Percentiles rank a stretch among this genome's conserved stretches.
Conservation (phyloP, 2,888 invertebrate species). For the Blera fallax region DNA sequence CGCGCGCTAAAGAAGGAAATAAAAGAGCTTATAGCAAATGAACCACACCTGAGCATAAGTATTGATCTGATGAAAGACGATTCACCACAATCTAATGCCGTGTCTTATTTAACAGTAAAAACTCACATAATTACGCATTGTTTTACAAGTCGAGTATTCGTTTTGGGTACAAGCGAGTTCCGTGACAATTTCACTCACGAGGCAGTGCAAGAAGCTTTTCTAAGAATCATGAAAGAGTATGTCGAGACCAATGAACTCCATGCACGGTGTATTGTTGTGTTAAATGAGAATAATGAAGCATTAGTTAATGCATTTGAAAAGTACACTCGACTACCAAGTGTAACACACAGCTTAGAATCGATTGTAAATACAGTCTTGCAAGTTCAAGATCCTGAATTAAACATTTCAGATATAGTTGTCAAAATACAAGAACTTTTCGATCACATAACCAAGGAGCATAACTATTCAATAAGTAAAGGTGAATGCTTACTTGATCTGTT, state of each 20-base stretch:
- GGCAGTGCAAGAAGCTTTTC: slow-evolving; percentile 7
- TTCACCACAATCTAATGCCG: slow-evolving; percentile 4
- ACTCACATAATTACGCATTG: slow-evolving; percentile 28
- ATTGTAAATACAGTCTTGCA: slow-evolving; percentile 44
- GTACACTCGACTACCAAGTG: slow-evolving; percentile 45
- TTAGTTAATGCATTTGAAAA: slow-evolving; percentile 19
- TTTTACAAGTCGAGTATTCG: slow-evolving; percentile 24
- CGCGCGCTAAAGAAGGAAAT: slow-evolving; percentile 35
- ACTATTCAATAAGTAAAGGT: slow-evolving; percentile 37
- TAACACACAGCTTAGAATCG: slow-evolving; percentile 46
- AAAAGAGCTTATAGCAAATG: slow-evolving; percentile 26
- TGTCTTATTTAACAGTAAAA: slow-evolving; percentile 46
- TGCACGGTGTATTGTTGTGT: slow-evolving; percentile 24
- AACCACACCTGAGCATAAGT: slow-evolving; percentile 43
- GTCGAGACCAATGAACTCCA: slow-evolving; percentile 5
- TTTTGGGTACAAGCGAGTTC: slow-evolving; percentile 29
- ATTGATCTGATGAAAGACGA: slow-evolving; percentile 32
- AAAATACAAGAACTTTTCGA: slow-evolving; percentile 53
- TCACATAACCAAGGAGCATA: slow-evolving; percentile 44
- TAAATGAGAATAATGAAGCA: slow-evolving; percentile 45
- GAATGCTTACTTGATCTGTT: slow-evolving; percentile 48
- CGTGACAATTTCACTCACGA: neutral
- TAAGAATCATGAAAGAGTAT: slow-evolving; percentile 43
- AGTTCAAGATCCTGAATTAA: slow-evolving; percentile 42
- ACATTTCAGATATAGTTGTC: slow-evolving; percentile 34